Evolutionary conservation across 2,113 vertebrate species (phyloP).

Genomic region (Paralichthys olivaceus): DNA sequence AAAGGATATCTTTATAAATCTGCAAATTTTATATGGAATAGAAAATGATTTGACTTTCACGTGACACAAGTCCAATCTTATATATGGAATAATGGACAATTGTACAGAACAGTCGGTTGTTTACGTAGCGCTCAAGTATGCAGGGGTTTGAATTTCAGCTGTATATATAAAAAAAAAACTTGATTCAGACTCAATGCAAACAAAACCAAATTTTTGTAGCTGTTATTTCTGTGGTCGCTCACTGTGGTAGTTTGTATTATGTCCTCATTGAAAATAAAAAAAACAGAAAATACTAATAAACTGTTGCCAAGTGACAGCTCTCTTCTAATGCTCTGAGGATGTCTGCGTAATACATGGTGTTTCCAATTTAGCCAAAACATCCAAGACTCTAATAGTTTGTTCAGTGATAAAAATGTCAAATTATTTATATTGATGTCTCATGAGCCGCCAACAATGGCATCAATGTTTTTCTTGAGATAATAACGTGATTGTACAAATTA

Average conservation of each 20-base stretch:
- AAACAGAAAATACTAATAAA: constrained; percentile 77
- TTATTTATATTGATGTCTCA: constrained; percentile 92
- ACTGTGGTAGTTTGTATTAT: constrained; percentile 92
- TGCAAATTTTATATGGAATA: constrained; percentile 68
- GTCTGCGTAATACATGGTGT: constrained; percentile 41
- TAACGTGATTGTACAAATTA: constrained; percentile 89
- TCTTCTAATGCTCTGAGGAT: constrained; percentile 80
- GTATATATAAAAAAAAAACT: constrained; percentile 71
- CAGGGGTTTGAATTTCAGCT: constrained; percentile 89
- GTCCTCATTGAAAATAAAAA: constrained; percentile 86
- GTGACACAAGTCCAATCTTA: constrained; percentile 82
- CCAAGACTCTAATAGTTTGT: constrained; percentile 83
- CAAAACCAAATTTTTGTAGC: constrained; percentile 91
- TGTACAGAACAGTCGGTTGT: constrained; percentile 92
- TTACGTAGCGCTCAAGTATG: constrained; percentile 90
- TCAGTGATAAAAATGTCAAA: constrained; percentile 89
- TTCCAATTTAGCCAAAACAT: constrained; percentile 74
- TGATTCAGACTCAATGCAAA: constrained; percentile 88
- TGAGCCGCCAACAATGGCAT: constrained; percentile 89
- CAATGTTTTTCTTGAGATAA: constrained; percentile 84
- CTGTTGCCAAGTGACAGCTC: constrained; percentile 73
- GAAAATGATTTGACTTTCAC: constrained; percentile 85
- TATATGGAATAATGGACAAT: constrained; percentile 78
- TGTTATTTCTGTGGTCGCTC: constrained; percentile 83
- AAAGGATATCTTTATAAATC: constrained; percentile 63